Conservation (phyloP, 2,113 vertebrate species). For the Engystomops pustulosus region DNA sequence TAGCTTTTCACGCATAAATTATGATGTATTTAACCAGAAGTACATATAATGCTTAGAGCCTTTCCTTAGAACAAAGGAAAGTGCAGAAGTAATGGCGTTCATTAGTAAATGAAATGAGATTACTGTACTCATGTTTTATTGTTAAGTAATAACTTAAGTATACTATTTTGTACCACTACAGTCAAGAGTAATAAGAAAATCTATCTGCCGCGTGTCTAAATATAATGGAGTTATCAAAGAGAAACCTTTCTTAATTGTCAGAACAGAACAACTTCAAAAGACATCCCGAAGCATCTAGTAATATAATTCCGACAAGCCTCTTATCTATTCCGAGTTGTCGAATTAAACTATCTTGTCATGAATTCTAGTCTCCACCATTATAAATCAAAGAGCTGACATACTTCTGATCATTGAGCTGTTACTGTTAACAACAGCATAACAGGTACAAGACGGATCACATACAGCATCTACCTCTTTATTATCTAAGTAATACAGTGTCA, state of each 20-base stretch:
- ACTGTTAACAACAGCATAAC: constrained; percentile 65
- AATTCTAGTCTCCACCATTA: constrained; percentile 64
- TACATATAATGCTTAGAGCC: background rate
- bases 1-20: background rate
- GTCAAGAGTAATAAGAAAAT: constrained; percentile 58
- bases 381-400: constrained; percentile 68
- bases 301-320: constrained; percentile 65
- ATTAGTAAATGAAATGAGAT: constrained; percentile 46
- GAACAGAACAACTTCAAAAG: constrained; percentile 64
- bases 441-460: constrained; percentile 67
- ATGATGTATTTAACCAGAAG: constrained; percentile 3
- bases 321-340: constrained; percentile 67
- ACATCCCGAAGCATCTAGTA: constrained; percentile 56
- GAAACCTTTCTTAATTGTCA: constrained; percentile 63
- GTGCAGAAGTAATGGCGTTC: background rate
- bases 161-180: constrained; percentile 38
- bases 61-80: background rate
- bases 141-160: constrained; percentile 48
- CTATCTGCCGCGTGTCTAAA: constrained; percentile 29
- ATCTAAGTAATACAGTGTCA: constrained; percentile 56
- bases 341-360: constrained; percentile 67
- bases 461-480: constrained; percentile 56
- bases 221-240: constrained; percentile 22
- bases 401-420: constrained; percentile 63
- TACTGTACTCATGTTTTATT: constrained; percentile 39